Base-by-base conservation (phyloP, 1,140 invertebrate species). In the Drosophila kikkawai region DNA sequence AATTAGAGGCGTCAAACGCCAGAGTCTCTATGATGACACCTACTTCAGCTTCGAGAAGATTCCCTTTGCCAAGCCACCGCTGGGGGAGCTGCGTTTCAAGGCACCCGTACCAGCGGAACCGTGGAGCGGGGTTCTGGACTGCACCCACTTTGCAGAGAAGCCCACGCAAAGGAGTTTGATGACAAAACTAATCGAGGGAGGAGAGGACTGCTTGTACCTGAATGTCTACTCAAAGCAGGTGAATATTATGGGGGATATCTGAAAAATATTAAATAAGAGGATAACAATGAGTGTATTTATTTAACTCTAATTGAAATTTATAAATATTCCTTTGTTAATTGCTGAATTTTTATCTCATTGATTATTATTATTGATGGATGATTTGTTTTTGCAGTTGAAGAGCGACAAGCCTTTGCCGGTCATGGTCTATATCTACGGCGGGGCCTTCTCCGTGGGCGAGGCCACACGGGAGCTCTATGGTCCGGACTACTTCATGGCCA, bases 371-470 rank as follows among this genome's bases (percentile, higher is more conserved):
- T 39, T 67, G 44, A 63, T 65, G 9, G 37, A 66, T 37, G 15
- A 22, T 57, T 55, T 45, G 12, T 56, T 44, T 50, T 50, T 45
- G 17, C 65, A 56, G 57, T 13, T 79, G 17, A 58, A 63, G 36
- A 51, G 50, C 58, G 85, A 56, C 2, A 91, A 88, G 32, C 91
- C 86, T 2, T 42, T 92, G 41, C 95, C 96, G 0, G 96, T 97
- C 0, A 94, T 97, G 91, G 94, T 97, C 1, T 97, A 93, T 91
- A 94, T 97, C 32, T 95, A 96, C 86, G 96, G 96, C 6, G 96
- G 96, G 29, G 94, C 91, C 39, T 96, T 96, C 76, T 80, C 91
- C 5, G 63, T 85, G 12, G 95, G 95, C 2, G 94, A 94, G 22
- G 94, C 75, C 6, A 84, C 90, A 5, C 82, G 79, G 7, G 61